phyloP scores from a whole-genome alignment of 2,888 invertebrate species.

The Tribolium freemani region DNA sequence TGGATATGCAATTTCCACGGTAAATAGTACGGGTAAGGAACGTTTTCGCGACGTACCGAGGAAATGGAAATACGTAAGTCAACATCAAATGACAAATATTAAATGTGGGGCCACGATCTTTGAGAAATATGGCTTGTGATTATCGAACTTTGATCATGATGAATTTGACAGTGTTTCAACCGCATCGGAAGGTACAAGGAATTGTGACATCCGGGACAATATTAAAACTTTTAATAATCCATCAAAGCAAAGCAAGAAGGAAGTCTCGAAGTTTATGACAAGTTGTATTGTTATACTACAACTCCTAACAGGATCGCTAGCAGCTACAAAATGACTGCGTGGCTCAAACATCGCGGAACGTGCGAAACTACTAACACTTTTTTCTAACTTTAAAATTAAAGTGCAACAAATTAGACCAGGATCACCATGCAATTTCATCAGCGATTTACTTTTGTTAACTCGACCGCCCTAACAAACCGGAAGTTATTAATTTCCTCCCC shows the following conservation, averaged over 20 bases:
- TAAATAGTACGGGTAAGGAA: constrained; percentile 22
- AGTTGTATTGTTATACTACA: constrained; percentile 48
- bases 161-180: constrained; percentile 1
- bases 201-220: constrained; percentile 46
- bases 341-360: not conserved
- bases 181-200: not conserved
- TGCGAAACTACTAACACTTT: not conserved
- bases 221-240: constrained; percentile 54
- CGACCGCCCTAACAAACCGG: constrained; percentile 1
- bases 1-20: constrained; percentile 39
- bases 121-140: constrained; percentile 3
- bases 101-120: constrained; percentile 6
- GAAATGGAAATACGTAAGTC: constrained; percentile 41
- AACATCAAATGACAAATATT: constrained; percentile 36
- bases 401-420: not conserved
- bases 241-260: constrained; percentile 36
- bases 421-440: not conserved
- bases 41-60: constrained; percentile 23
- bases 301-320: constrained; percentile 41
- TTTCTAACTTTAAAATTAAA: not conserved
- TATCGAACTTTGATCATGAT: constrained; percentile 26
- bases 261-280: constrained; percentile 46
- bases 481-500: constrained; percentile 6
- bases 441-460: not conserved
- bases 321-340: constrained; percentile 29